Conservation (phyloP, 2,888 invertebrate species). For the Kryphioiulus occultus region DNA sequence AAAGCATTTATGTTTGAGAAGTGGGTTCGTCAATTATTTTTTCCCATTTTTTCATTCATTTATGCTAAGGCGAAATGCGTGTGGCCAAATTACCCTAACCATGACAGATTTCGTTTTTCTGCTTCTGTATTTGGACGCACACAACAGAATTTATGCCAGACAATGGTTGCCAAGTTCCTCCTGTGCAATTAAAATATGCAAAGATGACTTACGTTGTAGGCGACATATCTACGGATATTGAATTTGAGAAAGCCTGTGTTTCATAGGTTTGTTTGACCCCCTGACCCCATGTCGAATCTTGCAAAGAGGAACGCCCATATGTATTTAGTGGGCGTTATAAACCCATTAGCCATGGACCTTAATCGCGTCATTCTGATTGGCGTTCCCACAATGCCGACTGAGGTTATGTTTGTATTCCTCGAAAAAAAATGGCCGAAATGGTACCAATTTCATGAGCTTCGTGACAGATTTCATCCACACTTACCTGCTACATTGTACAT, state of each 20-base stretch:
- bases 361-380: not conserved
- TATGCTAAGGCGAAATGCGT: not conserved
- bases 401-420: not conserved
- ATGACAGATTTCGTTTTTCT: not conserved
- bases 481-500: too few relatives aligned
- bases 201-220: not conserved
- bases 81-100: not conserved
- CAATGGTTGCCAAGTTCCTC: not conserved
- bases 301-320: not conserved
- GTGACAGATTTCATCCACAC: too few relatives aligned
- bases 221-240: not conserved
- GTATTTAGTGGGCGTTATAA: slow-evolving; percentile 15
- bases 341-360: not conserved
- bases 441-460: not conserved
- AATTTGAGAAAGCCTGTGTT: not conserved
- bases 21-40: not conserved
- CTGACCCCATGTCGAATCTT: not conserved
- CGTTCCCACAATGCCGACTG: not conserved
- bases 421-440: not conserved
- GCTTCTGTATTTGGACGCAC: not conserved
- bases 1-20: not conserved
- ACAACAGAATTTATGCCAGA: not conserved
- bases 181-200: not conserved
- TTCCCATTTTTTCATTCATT: not conserved
- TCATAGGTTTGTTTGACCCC: not conserved